Evolutionary conservation across 2,888 invertebrate species (phyloP), one percentile per base, ranked within the genome.

Genomic region (Anthophora plumipes): DNA sequence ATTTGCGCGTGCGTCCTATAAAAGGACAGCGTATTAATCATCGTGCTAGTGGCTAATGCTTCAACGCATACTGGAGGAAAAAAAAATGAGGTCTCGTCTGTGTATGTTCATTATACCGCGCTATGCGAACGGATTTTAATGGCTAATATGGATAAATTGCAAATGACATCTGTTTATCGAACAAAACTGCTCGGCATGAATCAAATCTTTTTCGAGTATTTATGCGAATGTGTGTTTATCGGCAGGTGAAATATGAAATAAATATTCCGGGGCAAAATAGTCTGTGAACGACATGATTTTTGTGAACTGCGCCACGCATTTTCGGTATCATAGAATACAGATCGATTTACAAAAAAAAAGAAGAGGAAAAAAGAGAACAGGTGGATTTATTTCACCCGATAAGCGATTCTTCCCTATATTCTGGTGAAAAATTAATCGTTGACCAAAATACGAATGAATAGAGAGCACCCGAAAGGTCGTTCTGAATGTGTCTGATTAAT

Each of bases 111-210:
- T 74, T 67, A 55, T 55, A 60, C 37, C 31, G 25, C 17, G 41
- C 20, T 39, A 48, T 43, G 14, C 68, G 73, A 74, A 73, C 80
- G 37, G 48, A 64, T 80, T n/a, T 80, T 69, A 80, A 80, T 64
- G 74, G 73, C 59, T 80, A 69, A 79, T 78, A 73, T 60, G 67
- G 68, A 80, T 76, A 79, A 79, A 76, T 80, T 80, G 80, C 80
- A 64, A 80, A 80, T 80, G 80, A 74, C 80, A 80, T 80, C 73
- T 80, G 80, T 80, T 80, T 80, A 69, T 80, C 64, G 73, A 55
- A 48, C 59, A 68, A 68, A 4, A 64, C 41, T 43, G 68, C 68
- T n/a, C 64, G 63, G 52, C 43, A 69, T 20, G 73, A 79, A 54
- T 48, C 25, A 50, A 67, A 46, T 63, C 37, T 52, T 63, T 57